These are phyloP conservation scores for Papilio aristodemus DNA, from an alignment of 1,140 invertebrate species.

Conservation along the genomic window DNA sequence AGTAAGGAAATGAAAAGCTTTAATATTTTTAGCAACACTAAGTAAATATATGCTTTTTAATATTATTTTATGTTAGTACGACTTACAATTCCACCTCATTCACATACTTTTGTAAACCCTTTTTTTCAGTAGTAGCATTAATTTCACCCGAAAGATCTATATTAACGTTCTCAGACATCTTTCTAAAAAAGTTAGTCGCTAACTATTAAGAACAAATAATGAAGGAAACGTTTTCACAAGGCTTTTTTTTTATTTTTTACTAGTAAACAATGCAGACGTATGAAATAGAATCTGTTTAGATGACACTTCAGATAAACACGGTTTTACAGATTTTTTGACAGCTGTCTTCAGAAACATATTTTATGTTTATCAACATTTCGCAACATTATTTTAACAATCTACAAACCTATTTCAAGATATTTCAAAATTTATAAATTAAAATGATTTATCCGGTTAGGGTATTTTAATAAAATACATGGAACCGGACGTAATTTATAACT, in stretches of 20 bases:
- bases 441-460: too few species aligned
- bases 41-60: not conserved
- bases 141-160: conserved; percentile 74
- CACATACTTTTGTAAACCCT: conserved; percentile 77
- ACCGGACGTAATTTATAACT: conserved; percentile 18
- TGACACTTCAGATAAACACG: too few species aligned
- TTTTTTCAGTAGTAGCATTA: conserved; percentile 67
- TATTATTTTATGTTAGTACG: conserved; percentile 40
- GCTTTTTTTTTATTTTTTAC: not conserved
- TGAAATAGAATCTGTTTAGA: not conserved
- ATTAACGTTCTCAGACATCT: conserved; percentile 70
- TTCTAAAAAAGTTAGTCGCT: conserved; percentile 27
- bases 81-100: conserved; percentile 77
- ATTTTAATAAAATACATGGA: not conserved
- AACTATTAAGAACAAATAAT: not conserved
- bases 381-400: too few species aligned
- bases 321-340: too few species aligned
- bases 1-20: too few species aligned
- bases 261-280: not conserved
- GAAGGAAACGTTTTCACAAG: not conserved
- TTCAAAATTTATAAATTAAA: too few species aligned
- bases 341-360: too few species aligned
- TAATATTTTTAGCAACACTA: too few species aligned
- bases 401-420: too few species aligned
- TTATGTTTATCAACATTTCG: too few species aligned